Conservation (phyloP, 2,797 vertebrate species). For the Danio jaintianensis region DNA sequence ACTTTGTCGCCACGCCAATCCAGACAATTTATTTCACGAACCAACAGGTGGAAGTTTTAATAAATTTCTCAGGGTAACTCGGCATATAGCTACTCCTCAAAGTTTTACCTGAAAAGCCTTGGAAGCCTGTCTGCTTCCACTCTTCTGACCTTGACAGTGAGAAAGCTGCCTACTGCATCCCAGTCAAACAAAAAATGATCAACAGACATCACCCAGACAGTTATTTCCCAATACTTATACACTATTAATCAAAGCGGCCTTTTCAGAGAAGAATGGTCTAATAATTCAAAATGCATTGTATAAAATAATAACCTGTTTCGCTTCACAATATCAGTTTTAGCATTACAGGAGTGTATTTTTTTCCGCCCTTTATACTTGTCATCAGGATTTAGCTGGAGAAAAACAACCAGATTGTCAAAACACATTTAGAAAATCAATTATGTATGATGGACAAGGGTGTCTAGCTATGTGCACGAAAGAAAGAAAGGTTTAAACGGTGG, state of each 20-base stretch:
- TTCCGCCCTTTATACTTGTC: conserved; percentile 47
- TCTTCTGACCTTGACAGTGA: conserved; percentile 31
- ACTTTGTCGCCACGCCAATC: conserved; percentile 52
- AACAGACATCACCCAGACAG: not conserved
- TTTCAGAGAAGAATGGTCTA: conserved; percentile 6
- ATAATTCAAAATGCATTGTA: conserved; percentile 1
- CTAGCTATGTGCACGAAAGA: conserved; percentile 62
- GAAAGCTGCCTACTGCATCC: not conserved
- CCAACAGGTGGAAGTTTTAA: conserved; percentile 64
- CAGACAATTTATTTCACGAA: conserved; percentile 60
- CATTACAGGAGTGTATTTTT: conserved; percentile 46
- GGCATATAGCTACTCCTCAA: conserved; percentile 50
- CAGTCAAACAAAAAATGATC: not conserved
- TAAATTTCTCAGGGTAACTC: conserved; percentile 58
- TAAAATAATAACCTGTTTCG: conserved; percentile 34
- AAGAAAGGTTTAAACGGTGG: conserved; percentile 64
- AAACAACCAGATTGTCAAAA: conserved; percentile 56
- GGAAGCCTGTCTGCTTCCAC: conserved; percentile 36
- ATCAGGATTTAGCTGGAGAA: conserved; percentile 57
- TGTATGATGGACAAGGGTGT: conserved; percentile 63
- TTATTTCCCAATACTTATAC: conserved; percentile 10
- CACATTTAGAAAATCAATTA: conserved; percentile 67
- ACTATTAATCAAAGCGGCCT: conserved; percentile 27
- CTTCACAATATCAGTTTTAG: conserved; percentile 40
- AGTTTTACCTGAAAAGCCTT: conserved; percentile 52